Conservation (phyloP, 2,797 vertebrate genomes). For the Rhodeus uyekii region DNA sequence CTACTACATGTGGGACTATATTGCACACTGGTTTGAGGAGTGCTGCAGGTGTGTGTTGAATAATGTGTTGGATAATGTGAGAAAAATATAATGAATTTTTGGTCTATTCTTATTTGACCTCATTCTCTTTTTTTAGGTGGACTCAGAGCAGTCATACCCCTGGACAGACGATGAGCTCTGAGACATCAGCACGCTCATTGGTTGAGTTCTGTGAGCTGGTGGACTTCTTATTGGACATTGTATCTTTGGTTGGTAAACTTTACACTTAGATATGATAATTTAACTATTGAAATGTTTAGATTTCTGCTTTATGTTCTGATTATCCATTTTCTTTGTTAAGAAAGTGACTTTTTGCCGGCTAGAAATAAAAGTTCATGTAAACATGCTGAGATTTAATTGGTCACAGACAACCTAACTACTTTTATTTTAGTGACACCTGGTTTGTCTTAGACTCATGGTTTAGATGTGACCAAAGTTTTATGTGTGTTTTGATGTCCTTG, state of each 20-base stretch:
- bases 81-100: neutral
- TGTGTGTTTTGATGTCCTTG: constrained; percentile 3
- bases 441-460: neutral
- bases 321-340: neutral
- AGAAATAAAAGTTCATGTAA: neutral
- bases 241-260: constrained; percentile 91
- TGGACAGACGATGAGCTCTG: constrained; percentile 72
- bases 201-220: constrained; percentile 95
- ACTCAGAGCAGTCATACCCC: constrained; percentile 76
- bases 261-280: neutral
- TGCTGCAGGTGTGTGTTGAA: constrained; percentile 88
- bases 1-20: constrained; percentile 99
- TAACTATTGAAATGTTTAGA: neutral
- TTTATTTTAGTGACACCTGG: neutral
- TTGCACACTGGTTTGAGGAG: constrained; percentile 97
- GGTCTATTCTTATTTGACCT: neutral
- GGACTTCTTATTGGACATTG: constrained; percentile 98
- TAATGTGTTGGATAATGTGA: neutral
- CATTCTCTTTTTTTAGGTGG: constrained; percentile 75
- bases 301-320: neutral
- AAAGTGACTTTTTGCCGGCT: neutral
- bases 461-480: neutral
- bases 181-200: constrained; percentile 83
- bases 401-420: neutral
- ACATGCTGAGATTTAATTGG: neutral